These are phyloP conservation scores for Nezara viridula DNA, from an alignment of 2,888 invertebrate genomes.

Conservation along the genomic window DNA sequence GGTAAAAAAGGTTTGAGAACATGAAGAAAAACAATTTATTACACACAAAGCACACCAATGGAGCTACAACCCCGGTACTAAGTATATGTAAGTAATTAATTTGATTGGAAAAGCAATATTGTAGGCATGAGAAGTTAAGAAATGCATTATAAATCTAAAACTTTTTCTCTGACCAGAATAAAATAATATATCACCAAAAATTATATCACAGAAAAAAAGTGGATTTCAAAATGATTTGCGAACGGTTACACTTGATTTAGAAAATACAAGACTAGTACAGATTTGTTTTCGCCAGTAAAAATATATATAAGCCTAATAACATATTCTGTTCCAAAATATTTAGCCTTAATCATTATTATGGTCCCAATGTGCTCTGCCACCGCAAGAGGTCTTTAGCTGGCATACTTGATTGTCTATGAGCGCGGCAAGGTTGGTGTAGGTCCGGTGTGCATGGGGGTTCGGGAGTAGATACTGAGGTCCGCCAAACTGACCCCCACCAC, in stretches of 20 bases:
- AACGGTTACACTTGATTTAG: background rate
- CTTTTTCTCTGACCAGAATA: too few species aligned
- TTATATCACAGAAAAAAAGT: too few species aligned
- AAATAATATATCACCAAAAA: too few species aligned
- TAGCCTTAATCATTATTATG: slow-evolving; percentile 10
- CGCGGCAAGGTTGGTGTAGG: slow-evolving; percentile 80
- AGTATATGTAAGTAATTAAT: too few species aligned
- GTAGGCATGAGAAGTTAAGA: too few species aligned
- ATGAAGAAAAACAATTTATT: too few species aligned
- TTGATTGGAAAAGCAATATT: too few species aligned
- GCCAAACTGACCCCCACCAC: slow-evolving; percentile 68
- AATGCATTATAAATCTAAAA: too few species aligned
- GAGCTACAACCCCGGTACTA: too few species aligned
- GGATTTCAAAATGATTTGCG: background rate
- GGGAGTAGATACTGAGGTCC: slow-evolving; percentile 65
- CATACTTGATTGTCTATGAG: slow-evolving; percentile 68
- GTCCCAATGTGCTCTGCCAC: slow-evolving; percentile 29
- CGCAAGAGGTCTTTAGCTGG: slow-evolving; percentile 39
- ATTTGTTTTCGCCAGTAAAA: background rate
- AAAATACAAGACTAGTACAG: background rate
- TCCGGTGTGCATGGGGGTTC: slow-evolving; percentile 76
- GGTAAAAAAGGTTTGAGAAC: too few species aligned
- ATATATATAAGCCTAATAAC: background rate
- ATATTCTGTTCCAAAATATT: background rate
- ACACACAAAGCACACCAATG: too few species aligned